Evolutionary conservation across 2,888 invertebrate genomes (phyloP).

Genomic region (Serrognathus titanus): DNA sequence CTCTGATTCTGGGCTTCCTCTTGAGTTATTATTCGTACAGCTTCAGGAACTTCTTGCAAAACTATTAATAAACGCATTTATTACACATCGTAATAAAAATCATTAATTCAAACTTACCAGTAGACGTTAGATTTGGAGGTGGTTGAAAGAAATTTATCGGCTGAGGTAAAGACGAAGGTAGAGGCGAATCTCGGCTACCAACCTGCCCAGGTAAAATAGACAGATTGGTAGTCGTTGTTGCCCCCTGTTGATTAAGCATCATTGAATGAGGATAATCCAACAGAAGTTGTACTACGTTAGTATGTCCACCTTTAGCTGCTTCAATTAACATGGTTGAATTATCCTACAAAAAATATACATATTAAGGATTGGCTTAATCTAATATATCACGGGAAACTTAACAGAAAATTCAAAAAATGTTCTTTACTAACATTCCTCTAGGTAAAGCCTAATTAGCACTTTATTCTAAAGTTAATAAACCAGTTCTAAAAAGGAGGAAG

Average conservation of each 20-base stretch:
- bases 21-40: constrained; percentile 55
- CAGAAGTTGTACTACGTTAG: constrained; percentile 89
- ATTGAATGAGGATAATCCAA: constrained; percentile 91
- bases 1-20: constrained; percentile 43
- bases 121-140: constrained; percentile 40
- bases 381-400: not conserved
- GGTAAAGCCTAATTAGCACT: no score
- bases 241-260: constrained; percentile 58
- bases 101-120: constrained; percentile 25
- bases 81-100: not conserved
- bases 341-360: constrained; percentile 56
- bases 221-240: constrained; percentile 42
- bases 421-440: not conserved
- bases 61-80: constrained; percentile 37
- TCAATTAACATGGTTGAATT: constrained; percentile 98
- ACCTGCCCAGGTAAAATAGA: constrained; percentile 44
- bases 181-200: constrained; percentile 42
- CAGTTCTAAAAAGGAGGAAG: no score
- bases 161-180: constrained; percentile 34
- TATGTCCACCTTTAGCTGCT: constrained; percentile 97
- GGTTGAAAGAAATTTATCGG: constrained; percentile 47
- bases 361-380: not conserved
- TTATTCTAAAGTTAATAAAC: no score
- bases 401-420: not conserved
- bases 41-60: constrained; percentile 59